Conservation (phyloP, 2,888 invertebrate genomes). For the Agriotes lineatus region DNA sequence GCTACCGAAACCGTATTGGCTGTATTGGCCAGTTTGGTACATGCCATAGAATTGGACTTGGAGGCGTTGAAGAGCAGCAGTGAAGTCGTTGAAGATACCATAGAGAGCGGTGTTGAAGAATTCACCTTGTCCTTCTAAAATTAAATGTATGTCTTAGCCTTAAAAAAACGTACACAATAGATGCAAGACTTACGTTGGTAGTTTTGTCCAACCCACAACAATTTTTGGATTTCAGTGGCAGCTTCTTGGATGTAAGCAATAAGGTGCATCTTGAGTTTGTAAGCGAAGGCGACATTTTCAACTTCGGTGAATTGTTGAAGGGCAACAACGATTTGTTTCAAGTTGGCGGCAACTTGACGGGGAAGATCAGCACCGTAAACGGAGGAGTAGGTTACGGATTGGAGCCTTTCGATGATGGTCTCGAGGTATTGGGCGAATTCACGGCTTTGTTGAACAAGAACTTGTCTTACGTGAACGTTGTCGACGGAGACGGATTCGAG, state of each 20-base stretch:
- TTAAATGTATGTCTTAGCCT: too few species aligned
- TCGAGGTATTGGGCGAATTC: slow-evolving; percentile 5
- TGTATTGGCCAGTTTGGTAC: slow-evolving; percentile 22
- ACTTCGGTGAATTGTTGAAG: background rate
- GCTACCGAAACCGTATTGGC: background rate
- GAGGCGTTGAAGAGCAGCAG: slow-evolving; percentile 21
- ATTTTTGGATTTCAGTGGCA: slow-evolving; percentile 25
- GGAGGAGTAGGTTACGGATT: background rate
- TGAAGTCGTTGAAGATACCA: slow-evolving; percentile 25
- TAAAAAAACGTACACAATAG: too few species aligned
- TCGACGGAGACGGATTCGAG: slow-evolving; percentile 11
- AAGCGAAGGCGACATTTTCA: background rate
- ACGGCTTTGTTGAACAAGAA: background rate
- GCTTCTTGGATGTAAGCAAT: slow-evolving; percentile 18
- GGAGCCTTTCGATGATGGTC: slow-evolving; percentile 1
- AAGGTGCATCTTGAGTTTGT: slow-evolving; percentile 5
- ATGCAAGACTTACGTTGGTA: too few species aligned
- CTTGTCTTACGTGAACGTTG: slow-evolving; percentile 10
- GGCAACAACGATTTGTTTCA: slow-evolving; percentile 10
- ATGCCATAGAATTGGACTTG: slow-evolving; percentile 27
- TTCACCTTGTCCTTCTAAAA: slow-evolving; percentile 3
- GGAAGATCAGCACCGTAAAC: background rate
- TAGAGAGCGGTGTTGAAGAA: background rate
- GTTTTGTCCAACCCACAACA: slow-evolving; percentile 14
- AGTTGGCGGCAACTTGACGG: slow-evolving; percentile 12